Evolutionary conservation across 2,797 vertebrate species (phyloP).

Genomic region (Rhinogobio ventralis): DNA sequence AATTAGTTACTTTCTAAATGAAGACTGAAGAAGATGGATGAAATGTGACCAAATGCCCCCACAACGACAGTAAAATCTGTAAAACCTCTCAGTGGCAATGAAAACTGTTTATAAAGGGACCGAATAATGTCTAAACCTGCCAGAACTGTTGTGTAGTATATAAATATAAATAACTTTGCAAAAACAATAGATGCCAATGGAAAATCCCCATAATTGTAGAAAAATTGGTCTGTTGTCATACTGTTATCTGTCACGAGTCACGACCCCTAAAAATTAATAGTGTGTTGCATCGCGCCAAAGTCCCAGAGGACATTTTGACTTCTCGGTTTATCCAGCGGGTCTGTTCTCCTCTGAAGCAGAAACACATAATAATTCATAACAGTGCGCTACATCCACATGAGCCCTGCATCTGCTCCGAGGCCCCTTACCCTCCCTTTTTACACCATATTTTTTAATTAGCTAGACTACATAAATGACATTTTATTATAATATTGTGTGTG

Average conservation of each 20-base stretch:
- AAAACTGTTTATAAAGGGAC: background rate
- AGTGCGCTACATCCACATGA: conserved; percentile 72
- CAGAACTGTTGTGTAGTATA: background rate
- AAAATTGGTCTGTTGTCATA: background rate
- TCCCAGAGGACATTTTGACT: conserved; percentile 34
- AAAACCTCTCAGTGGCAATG: background rate
- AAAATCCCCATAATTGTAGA: background rate
- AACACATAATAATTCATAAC: conserved; percentile 71
- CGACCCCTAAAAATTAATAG: conserved; percentile 1
- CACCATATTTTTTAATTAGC: background rate
- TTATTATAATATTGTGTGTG: background rate
- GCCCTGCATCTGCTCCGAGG: conserved; percentile 66
- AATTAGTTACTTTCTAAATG: background rate
- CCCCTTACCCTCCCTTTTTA: background rate
- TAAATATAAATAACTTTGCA: background rate
- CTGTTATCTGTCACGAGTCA: conserved; percentile 10
- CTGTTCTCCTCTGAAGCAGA: conserved; percentile 66
- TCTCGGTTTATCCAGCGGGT: conserved; percentile 58
- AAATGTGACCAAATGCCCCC: background rate
- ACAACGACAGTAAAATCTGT: background rate
- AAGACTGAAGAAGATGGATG: background rate
- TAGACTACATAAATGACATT: background rate
- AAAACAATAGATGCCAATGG: background rate
- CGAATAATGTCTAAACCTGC: background rate
- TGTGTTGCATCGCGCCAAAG: background rate